Base-by-base conservation (phyloP, 2,888 invertebrate species). In the Lutraria lutraria region DNA sequence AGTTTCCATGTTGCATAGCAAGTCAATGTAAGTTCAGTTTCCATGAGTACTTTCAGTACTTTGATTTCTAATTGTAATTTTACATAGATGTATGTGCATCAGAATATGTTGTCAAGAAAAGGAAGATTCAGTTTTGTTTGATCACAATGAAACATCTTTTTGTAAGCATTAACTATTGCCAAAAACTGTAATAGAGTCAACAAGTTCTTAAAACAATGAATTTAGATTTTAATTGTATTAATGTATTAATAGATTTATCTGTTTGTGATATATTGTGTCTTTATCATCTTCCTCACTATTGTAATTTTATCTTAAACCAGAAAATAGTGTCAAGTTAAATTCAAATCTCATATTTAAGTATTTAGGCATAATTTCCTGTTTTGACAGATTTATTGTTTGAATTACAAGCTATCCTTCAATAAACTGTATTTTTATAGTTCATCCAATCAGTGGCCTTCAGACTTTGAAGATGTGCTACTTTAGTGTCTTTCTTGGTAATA, bases 371-470 rank as follows among this genome's bases (percentile, higher is more conserved):
- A 76, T 76, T 34, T 76, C 34, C 31, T 76, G 31, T 3, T 34
- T 6, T 76, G 76, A 76, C 76, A 76, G 16, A 31, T 76, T 76
- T 76, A 76, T 76, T 76, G 31, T 25, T 31, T 31, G 19, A 76
- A 76, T 76, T 76, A 76, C 34, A 34, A 15, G 31, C 31, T 4
- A 31, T 4, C 6, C 31, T 76, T 6, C 34, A 31, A 76, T 76
- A 76, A 76, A 76, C 34, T 76, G 76, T 76, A 76, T 76, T 76
- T 76, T 31, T 76, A 29, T 34, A 76, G 19, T 25, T 19, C 31
- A 34, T 34, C 31, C 76, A 76, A 76, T 34, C 6, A 19, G 29
- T 31, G 31, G 34, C 76, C 19, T 31, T 34, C 16, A 25, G 16
- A 76, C 63, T 12, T 31, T 31, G 31, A 31, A 76, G 76, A 76